Evolutionary conservation across 2,888 invertebrate genomes (phyloP).

Genomic region (Leptura quadrifasciata): DNA sequence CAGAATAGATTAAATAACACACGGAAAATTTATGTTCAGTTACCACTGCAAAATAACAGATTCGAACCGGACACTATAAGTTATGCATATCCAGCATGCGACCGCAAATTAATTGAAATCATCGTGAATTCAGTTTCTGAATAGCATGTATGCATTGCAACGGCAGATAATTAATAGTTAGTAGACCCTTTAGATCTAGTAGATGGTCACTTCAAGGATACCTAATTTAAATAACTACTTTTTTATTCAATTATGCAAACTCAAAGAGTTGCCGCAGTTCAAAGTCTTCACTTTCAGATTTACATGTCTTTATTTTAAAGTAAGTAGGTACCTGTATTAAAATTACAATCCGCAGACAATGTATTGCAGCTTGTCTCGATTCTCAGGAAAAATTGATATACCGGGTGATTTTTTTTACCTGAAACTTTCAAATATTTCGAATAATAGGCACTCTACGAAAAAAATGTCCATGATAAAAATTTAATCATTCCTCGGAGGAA

Average conservation of each 20-base stretch:
- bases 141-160: neutral
- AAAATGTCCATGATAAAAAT: too few relatives aligned
- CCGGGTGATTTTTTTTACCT: too few relatives aligned
- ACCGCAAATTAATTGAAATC: slow-evolving; percentile 22
- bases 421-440: too few relatives aligned
- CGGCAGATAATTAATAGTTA: slow-evolving; percentile 5
- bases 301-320: neutral
- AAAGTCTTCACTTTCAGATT: neutral
- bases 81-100: slow-evolving; percentile 5
- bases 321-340: neutral
- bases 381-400: too few relatives aligned
- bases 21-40: too few relatives aligned
- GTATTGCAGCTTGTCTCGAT: too few relatives aligned
- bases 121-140: neutral
- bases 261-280: neutral
- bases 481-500: too few relatives aligned
- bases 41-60: neutral
- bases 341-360: neutral
- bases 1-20: too few relatives aligned
- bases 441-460: too few relatives aligned
- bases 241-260: neutral
- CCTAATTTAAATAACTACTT: neutral
- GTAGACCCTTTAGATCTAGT: neutral
- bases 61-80: neutral
- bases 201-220: neutral